Conservation (phyloP, 2,888 invertebrate genomes). For the Hypomecis punctinalis region DNA sequence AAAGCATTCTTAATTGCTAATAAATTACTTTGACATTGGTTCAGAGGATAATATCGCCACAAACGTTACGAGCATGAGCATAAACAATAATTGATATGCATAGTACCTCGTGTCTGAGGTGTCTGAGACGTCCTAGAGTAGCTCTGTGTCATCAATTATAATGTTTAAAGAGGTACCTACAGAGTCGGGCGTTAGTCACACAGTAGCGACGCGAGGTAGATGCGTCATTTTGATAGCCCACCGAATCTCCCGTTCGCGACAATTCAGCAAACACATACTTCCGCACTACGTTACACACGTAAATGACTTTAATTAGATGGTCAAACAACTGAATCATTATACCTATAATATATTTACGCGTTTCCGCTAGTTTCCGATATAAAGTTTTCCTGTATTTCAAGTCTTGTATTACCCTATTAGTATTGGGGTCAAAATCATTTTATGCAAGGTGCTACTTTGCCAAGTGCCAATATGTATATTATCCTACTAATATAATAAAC, state of each 20-base stretch:
- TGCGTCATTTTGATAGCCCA: constrained; percentile 13
- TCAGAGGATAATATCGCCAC: constrained; percentile 12
- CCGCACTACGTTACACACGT: constrained; percentile 11
- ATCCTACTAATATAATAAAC: no score
- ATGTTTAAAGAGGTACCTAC: no score
- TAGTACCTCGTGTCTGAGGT: neutral
- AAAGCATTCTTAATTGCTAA: neutral
- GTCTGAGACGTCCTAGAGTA: constrained; percentile 4
- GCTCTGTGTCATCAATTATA: constrained; percentile 11
- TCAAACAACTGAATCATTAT: constrained; percentile 20
- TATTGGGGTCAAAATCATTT: no score
- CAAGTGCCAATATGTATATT: no score
- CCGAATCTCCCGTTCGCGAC: constrained; percentile 10
- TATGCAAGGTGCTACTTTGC: no score
- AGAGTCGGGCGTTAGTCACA: neutral
- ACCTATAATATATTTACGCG: neutral
- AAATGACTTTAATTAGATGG: neutral
- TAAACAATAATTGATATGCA: constrained; percentile 27
- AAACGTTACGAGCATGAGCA: neutral
- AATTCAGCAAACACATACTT: constrained; percentile 33
- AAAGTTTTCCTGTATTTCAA: neutral
- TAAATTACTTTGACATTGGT: constrained; percentile 18
- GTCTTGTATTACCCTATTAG: no score
- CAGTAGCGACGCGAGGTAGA: neutral
- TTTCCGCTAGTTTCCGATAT: neutral